Evolutionary conservation across 2,888 invertebrate genomes (phyloP), one percentile per base, ranked within the genome.

Genomic region (Tenthredo mesomela): DNA sequence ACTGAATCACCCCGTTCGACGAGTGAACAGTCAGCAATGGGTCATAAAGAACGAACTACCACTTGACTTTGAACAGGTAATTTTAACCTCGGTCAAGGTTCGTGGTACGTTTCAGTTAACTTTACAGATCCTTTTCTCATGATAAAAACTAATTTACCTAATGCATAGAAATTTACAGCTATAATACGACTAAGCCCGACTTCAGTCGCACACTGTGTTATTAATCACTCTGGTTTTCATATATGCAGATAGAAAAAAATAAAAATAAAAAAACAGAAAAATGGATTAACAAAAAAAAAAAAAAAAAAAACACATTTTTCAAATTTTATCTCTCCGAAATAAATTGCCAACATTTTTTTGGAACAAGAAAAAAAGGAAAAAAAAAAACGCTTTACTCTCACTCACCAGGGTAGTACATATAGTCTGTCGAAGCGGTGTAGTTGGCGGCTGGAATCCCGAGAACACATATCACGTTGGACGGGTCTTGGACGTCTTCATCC

Each of bases 401-500:
- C 91, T 93, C 85, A 93, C 93, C 92, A 50, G 91, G 89, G 85
- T 91, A 91, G 89, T 92, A 91, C 85, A 91, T 89, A 84, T 90
- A 87, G 85, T 91, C 89, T 86, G 88, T 91, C 33, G 92, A 90
- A 86, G 90, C 89, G 85, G 88, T 92, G 87, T 92, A 93, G 86
- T 90, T 90, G 29, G 90, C 92, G 78, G 87, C 88, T 25, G 93
- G 92, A 88, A 93, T 93, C 85, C 89, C 89, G 71, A 93, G 90
- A 54, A 89, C 88, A 86, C 93, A 93, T 87, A 91, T 92, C 80
- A 93, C 88, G 75, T 91, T 87, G 47, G 91, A 89, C 15, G 90
- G 88, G 85, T 90, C 90, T 77, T 89, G 90, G 85, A 90, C 87
- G 87, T 91, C 89, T 82, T 90, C 89, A 84, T 93, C 90, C 86